phyloP scores from a whole-genome alignment of 2,797 vertebrate genomes.

The Enteromius paludinosus region DNA sequence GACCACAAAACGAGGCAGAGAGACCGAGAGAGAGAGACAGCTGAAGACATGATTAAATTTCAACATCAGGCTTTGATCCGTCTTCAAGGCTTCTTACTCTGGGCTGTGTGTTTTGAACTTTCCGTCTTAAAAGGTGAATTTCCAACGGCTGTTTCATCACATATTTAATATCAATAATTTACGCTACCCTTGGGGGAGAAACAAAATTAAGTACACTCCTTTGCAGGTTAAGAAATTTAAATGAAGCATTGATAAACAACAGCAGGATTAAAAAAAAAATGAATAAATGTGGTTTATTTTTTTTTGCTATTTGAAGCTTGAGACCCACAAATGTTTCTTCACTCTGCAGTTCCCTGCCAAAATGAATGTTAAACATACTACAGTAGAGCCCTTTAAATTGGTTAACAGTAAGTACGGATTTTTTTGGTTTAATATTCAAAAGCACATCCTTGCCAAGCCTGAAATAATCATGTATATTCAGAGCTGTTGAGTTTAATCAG shows the following conservation, averaged over 20 bases:
- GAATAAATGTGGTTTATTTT: conserved; percentile 47
- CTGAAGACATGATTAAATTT: conserved; percentile 74
- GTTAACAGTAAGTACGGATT: background rate
- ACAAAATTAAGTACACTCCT: conserved; percentile 49
- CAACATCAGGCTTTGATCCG: conserved; percentile 74
- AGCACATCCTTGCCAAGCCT: background rate
- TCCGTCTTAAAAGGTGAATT: conserved; percentile 72
- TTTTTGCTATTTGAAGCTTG: conserved; percentile 52
- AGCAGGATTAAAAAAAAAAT: background rate
- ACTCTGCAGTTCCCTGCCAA: background rate
- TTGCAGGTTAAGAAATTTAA: conserved; percentile 64
- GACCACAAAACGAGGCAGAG: conserved; percentile 34
- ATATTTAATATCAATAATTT: conserved; percentile 70
- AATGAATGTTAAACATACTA: background rate
- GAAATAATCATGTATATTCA: background rate
- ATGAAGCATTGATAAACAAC: conserved; percentile 58
- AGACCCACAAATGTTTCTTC: background rate
- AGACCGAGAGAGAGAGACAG: conserved; percentile 52
- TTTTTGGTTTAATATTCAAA: background rate
- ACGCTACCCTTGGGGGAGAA: conserved; percentile 59
- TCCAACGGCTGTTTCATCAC: conserved; percentile 67
- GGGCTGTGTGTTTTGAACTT: conserved; percentile 57
- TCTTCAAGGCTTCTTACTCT: conserved; percentile 72
- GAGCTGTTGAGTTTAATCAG: background rate
- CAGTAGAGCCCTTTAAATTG: background rate